Evolutionary conservation across 2,888 invertebrate genomes (phyloP).

Genomic region (Noctuana brunneofusca): DNA sequence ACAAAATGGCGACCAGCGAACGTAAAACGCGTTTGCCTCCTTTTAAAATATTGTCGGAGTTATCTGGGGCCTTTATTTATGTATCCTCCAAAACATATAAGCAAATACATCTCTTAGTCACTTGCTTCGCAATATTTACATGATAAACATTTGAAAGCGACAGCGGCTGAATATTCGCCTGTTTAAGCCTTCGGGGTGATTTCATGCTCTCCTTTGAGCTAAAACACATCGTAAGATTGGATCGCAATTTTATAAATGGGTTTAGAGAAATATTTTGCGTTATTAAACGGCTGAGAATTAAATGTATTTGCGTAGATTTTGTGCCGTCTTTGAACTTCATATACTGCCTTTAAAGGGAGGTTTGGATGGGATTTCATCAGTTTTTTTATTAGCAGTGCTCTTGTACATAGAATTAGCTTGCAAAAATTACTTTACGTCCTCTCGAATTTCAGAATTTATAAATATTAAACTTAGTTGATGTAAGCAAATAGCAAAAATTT

Average conservation of each 20-base stretch:
- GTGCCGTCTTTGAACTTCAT: background rate
- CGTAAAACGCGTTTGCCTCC: constrained; percentile 14
- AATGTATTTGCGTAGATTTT: constrained; percentile 1
- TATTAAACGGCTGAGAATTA: constrained; percentile 7
- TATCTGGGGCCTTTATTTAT: constrained; percentile 15
- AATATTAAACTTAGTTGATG: background rate
- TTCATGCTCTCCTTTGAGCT: constrained; percentile 24
- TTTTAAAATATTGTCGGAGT: constrained; percentile 20
- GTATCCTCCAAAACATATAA: constrained; percentile 6
- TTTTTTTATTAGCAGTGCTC: background rate
- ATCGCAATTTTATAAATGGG: constrained; percentile 18
- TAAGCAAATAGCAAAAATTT: constrained; percentile 4
- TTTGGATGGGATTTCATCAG: background rate
- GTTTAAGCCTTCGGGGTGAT: constrained; percentile 14
- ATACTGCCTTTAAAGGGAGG: constrained; percentile 1
- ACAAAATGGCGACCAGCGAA: constrained; percentile 22
- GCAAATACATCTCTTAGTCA: constrained; percentile 18
- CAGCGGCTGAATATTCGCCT: constrained; percentile 24
- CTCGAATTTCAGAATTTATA: background rate
- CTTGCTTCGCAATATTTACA: constrained; percentile 22
- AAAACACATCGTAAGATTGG: constrained; percentile 14
- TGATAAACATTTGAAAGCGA: constrained; percentile 24
- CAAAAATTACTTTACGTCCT: too few relatives aligned
- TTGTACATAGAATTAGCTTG: too few relatives aligned
- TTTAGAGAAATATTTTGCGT: constrained; percentile 16